Percentiles rank a stretch among this genome's conserved stretches.
Conservation (phyloP, 2,888 invertebrate species). For the Scrobipalpa costella region DNA sequence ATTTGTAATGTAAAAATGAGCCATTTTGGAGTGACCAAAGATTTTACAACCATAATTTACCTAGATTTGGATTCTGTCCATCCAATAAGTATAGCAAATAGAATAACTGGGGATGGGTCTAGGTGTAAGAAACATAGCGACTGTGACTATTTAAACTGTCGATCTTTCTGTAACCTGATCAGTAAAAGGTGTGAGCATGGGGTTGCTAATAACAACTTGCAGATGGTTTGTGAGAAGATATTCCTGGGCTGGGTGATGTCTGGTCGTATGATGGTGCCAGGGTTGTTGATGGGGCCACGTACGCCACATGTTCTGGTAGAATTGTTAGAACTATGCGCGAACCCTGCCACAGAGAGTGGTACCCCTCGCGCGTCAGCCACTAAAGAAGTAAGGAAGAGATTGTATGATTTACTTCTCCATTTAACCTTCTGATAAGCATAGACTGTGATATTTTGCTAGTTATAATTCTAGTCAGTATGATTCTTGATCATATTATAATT, state of each 20-base stretch:
- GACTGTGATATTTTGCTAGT: conserved; percentile 1
- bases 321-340: conserved; percentile 81
- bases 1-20: conserved; percentile 85
- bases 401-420: conserved; percentile 77
- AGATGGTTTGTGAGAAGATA: conserved; percentile 84
- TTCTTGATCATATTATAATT: background rate
- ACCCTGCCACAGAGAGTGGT: conserved; percentile 71
- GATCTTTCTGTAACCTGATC: conserved; percentile 79
- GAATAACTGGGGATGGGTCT: conserved; percentile 66
- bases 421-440: conserved; percentile 31
- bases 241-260: conserved; percentile 84
- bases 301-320: conserved; percentile 81
- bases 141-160: conserved; percentile 85
- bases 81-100: conserved; percentile 76
- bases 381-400: conserved; percentile 68
- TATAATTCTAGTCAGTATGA: background rate
- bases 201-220: conserved; percentile 84
- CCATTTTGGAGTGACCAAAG: conserved; percentile 83
- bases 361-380: conserved; percentile 70
- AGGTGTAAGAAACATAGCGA: conserved; percentile 82
- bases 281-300: conserved; percentile 81
- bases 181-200: conserved; percentile 76
- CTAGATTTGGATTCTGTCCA: conserved; percentile 84
- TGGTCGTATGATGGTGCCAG: conserved; percentile 82
- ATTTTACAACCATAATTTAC: conserved; percentile 79